A percentile compares a stretch with the other conserved stretches of the same genome.
Evolutionary conservation across 1,140 invertebrate genomes (phyloP).

Genomic region (Drosophila gunungcola): DNA sequence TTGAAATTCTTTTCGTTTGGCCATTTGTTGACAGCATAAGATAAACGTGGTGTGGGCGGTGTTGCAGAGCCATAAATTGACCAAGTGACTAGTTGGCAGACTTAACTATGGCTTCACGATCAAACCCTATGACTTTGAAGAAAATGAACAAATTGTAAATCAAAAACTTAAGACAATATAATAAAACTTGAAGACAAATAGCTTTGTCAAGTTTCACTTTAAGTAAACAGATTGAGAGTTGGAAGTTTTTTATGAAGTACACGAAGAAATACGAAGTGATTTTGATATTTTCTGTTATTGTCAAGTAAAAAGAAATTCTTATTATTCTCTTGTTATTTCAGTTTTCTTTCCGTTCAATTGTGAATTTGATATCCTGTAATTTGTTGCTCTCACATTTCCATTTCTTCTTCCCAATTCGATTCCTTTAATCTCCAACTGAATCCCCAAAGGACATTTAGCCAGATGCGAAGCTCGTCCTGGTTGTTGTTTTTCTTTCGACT

Average conservation of each 20-base stretch:
- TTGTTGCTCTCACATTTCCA: conserved; percentile 18
- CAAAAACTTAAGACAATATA: conserved; percentile 21
- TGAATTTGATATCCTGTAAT: conserved; percentile 28
- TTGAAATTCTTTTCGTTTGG: conserved; percentile 33
- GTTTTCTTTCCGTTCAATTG: conserved; percentile 17
- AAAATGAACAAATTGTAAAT: conserved; percentile 43
- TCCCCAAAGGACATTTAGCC: conserved; percentile 31
- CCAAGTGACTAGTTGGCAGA: conserved; percentile 35
- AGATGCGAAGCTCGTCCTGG: conserved; percentile 1
- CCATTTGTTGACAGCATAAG: conserved; percentile 38
- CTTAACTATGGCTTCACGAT: conserved; percentile 32
- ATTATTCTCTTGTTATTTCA: conserved; percentile 4
- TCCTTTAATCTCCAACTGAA: conserved; percentile 34
- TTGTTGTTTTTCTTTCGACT: conserved; percentile 28
- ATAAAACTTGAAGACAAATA: conserved; percentile 8
- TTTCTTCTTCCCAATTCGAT: not conserved
- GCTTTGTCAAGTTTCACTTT: not conserved
- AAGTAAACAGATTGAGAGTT: not conserved
- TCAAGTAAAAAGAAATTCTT: conserved; percentile 2
- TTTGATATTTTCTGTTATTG: conserved; percentile 10
- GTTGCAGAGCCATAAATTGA: conserved; percentile 44
- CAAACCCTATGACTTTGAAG: conserved; percentile 36
- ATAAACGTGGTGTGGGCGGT: conserved; percentile 25
- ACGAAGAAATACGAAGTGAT: not conserved
- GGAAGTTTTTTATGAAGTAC: no score